Percentiles rank a stretch among this genome's conserved stretches.
Conservation (phyloP, 2,797 vertebrate genomes). For the Xenentodon cancila region DNA sequence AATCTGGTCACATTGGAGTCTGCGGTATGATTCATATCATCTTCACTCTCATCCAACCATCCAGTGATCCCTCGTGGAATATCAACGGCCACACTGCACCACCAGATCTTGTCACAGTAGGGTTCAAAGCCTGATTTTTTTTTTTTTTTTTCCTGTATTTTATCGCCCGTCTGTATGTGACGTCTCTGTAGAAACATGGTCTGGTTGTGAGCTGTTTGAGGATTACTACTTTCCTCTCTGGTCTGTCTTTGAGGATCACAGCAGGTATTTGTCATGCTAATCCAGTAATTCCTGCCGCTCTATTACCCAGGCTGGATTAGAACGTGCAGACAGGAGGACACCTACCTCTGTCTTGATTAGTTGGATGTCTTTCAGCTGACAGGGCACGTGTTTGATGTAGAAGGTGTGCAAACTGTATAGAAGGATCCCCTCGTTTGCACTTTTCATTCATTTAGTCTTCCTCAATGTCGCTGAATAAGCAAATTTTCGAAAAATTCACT, state of each 20-base stretch:
- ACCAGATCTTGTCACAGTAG: background rate
- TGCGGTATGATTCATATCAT: too few relatives aligned
- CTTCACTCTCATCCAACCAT: too few relatives aligned
- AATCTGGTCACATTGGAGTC: background rate
- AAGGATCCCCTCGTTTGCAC: background rate
- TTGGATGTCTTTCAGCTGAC: conserved; percentile 50
- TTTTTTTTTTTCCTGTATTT: background rate
- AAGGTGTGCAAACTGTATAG: background rate
- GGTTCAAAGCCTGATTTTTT: background rate
- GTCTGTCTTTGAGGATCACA: conserved; percentile 56
- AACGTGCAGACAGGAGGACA: conserved; percentile 46
- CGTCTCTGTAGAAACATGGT: conserved; percentile 20
- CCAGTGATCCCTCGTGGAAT: too few relatives aligned
- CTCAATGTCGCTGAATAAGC: background rate
- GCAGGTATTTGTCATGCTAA: conserved; percentile 72
- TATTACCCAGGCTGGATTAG: conserved; percentile 61
- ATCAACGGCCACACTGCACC: too few relatives aligned
- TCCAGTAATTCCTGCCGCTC: conserved; percentile 63
- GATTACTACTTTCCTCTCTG: conserved; percentile 63
- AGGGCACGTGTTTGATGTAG: conserved; percentile 61
- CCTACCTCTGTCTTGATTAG: conserved; percentile 58
- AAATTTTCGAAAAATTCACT: background rate
- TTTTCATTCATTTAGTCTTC: background rate
- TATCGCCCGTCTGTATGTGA: conserved; percentile 13
- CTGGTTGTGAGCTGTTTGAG: conserved; percentile 39